Percentiles rank a stretch among this genome's conserved stretches.
Evolutionary conservation across 2,888 invertebrate genomes (phyloP).

Genomic region (Ophion obscuratus): DNA sequence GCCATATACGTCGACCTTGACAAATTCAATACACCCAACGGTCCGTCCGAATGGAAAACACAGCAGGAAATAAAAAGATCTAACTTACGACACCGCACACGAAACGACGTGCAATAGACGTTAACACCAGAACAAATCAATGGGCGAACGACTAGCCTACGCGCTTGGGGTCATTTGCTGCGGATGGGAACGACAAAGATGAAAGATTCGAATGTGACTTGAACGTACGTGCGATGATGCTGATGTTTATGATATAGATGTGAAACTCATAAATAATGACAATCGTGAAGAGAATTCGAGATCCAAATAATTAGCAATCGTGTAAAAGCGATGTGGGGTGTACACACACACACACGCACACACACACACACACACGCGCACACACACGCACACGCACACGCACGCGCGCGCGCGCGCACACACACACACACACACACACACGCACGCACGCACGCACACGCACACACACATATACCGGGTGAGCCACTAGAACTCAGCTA

Average conservation of each 20-base stretch:
- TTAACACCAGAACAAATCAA: slow-evolving; percentile 48
- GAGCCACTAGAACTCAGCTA: not conserved
- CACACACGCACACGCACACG: not conserved
- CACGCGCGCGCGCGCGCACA: too few species aligned
- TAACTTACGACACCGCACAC: not conserved
- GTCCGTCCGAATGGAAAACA: not conserved
- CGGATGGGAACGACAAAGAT: not conserved
- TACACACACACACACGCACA: slow-evolving; percentile 14
- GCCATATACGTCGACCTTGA: not conserved
- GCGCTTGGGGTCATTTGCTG: slow-evolving; percentile 28
- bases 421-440: not conserved
- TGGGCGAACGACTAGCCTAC: slow-evolving; percentile 33
- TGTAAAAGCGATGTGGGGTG: slow-evolving; percentile 67
- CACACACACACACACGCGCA: not conserved
- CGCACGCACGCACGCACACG: too few species aligned
- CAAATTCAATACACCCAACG: slow-evolving; percentile 7
- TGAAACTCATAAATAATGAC: slow-evolving; percentile 74
- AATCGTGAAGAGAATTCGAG: slow-evolving; percentile 78
- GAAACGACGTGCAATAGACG: slow-evolving; percentile 41
- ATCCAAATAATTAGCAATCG: slow-evolving; percentile 80
- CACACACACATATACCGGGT: not conserved
- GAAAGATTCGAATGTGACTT: slow-evolving; percentile 16
- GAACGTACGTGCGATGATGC: slow-evolving; percentile 6
- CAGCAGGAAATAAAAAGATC: slow-evolving; percentile 14
- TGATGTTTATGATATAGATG: slow-evolving; percentile 28